These are phyloP conservation scores for Pemphredon lugubris DNA, from an alignment of 2,888 invertebrate species.

Conservation along the genomic window DNA sequence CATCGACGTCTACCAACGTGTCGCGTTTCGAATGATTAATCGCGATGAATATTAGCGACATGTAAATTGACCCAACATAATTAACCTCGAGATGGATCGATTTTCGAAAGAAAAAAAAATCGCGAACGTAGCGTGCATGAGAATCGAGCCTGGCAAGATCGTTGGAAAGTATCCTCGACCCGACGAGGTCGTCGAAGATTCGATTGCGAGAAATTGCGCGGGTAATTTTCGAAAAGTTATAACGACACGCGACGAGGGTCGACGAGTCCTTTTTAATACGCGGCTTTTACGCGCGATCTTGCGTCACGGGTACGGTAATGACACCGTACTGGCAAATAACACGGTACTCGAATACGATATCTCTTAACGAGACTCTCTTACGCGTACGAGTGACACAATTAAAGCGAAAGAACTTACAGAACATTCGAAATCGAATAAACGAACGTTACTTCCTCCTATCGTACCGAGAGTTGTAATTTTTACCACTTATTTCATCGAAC, in stretches of 20 bases:
- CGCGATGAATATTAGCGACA: no score
- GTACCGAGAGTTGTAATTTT: no score
- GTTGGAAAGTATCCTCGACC: conserved; percentile 42
- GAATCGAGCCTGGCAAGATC: conserved; percentile 34
- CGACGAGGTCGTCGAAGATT: conserved; percentile 11
- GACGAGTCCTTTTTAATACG: neutral
- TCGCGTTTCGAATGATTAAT: no score
- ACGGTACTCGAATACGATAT: no score
- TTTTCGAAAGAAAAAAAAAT: no score
- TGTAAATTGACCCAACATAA: no score
- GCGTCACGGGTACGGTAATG: neutral
- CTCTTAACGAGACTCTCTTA: no score
- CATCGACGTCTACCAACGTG: no score
- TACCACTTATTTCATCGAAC: neutral
- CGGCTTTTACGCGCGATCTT: neutral
- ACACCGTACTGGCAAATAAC: no score
- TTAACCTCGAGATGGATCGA: no score
- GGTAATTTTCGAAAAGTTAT: conserved; percentile 16
- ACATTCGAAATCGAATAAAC: neutral
- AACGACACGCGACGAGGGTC: conserved; percentile 30
- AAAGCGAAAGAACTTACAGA: no score
- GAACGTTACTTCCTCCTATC: neutral
- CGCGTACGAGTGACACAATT: no score
- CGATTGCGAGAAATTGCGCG: conserved; percentile 22
- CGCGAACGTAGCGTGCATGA: conserved; percentile 3